Evolutionary conservation across 2,113 vertebrate species (phyloP).

Genomic region (Dicrurus megarhynchus): DNA sequence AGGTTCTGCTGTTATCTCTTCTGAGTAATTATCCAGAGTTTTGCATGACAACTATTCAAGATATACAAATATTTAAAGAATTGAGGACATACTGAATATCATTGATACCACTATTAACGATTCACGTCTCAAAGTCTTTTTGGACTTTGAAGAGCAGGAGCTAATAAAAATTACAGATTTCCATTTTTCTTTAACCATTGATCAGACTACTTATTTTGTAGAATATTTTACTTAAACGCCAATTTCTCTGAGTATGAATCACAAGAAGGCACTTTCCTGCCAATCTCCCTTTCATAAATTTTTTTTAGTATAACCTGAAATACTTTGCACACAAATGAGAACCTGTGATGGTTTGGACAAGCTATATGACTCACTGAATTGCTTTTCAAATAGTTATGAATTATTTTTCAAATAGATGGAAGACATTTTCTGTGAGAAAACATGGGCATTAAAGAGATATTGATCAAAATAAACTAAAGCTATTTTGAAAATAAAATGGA

Average conservation of each 20-base stretch:
- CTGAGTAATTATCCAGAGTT: neutral
- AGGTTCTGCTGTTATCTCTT: neutral
- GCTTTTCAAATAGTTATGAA: too few relatives aligned
- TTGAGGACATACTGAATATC: neutral
- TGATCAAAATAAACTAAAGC: neutral
- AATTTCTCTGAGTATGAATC: neutral
- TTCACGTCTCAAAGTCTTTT: neutral
- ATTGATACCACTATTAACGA: rapidly evolving
- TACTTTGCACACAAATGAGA: neutral
- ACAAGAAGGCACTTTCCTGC: neutral
- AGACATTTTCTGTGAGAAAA: neutral
- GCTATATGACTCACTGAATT: neutral
- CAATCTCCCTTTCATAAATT: neutral
- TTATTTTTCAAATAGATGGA: neutral
- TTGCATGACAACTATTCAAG: neutral
- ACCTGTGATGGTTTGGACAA: neutral
- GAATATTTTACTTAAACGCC: neutral
- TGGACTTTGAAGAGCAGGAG: neutral
- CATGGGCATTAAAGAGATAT: neutral
- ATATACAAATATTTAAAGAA: neutral
- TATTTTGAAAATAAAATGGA: neutral
- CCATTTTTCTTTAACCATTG: neutral
- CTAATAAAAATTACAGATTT: neutral
- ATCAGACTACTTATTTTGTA: neutral
- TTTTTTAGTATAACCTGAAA: neutral